Percentiles rank a stretch among this genome's conserved stretches.
Evolutionary conservation across 2,888 invertebrate species (phyloP).

Genomic region (Cremastinae sp.): DNA sequence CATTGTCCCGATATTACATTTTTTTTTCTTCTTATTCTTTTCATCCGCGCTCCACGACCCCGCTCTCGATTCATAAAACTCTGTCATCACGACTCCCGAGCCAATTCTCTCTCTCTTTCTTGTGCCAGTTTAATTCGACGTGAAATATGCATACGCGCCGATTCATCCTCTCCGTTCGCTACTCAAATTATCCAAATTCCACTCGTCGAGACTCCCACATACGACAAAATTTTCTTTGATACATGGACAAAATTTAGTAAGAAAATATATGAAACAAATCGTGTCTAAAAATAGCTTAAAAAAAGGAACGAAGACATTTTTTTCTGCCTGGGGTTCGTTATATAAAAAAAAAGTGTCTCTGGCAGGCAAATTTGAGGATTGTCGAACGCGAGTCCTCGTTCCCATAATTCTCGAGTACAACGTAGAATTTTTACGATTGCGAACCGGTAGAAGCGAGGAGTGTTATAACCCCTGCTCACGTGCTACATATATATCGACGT

Average conservation of each 20-base stretch:
- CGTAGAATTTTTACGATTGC: slow-evolving; percentile 73
- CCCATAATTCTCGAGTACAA: slow-evolving; percentile 50
- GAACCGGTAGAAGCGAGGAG: slow-evolving; percentile 47
- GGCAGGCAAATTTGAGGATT: slow-evolving; percentile 57
- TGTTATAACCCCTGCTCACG: slow-evolving; percentile 25
- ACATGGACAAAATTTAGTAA: too few species aligned
- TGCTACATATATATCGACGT: not conserved
- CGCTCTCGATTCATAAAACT: slow-evolving; percentile 9
- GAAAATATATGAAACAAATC: too few species aligned
- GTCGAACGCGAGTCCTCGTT: slow-evolving; percentile 47
- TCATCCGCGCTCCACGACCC: not conserved
- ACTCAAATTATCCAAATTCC: slow-evolving; percentile 6
- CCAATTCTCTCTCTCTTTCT: slow-evolving; percentile 8
- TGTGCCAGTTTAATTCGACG: slow-evolving; percentile 8
- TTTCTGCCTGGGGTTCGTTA: too few species aligned
- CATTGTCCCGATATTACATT: slow-evolving; percentile 51
- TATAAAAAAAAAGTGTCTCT: too few species aligned
- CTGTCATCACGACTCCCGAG: slow-evolving; percentile 18
- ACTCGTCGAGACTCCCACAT: not conserved
- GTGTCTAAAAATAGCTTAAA: too few species aligned
- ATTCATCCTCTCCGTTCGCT: slow-evolving; percentile 36
- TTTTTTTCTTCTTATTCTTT: too few species aligned
- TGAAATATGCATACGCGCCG: slow-evolving; percentile 28
- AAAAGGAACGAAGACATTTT: too few species aligned
- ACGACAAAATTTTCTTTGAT: not conserved